Conservation (phyloP, 2,888 invertebrate genomes). For the Drosophila demipolita region DNA sequence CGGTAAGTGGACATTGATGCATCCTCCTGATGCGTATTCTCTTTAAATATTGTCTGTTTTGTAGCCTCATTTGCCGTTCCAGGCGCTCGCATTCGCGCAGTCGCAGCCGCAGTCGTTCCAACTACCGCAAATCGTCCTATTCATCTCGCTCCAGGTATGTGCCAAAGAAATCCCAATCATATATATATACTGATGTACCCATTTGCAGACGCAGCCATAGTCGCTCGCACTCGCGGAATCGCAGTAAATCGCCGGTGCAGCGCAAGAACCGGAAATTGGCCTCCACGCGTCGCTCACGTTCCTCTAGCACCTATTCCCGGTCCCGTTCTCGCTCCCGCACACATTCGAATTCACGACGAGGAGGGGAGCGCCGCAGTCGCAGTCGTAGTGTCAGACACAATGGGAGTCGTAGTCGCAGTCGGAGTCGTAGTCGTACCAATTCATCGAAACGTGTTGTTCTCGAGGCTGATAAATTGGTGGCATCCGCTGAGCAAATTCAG, state of each 20-base stretch:
- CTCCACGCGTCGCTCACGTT: slow-evolving; percentile 83
- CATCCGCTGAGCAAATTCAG: slow-evolving; percentile 82
- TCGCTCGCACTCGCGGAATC: slow-evolving; percentile 80
- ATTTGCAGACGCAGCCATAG: slow-evolving; percentile 77
- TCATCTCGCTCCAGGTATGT: slow-evolving; percentile 76
- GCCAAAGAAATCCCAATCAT: not conserved
- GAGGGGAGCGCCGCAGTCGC: slow-evolving; percentile 51
- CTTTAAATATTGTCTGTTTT: slow-evolving; percentile 3
- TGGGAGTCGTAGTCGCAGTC: slow-evolving; percentile 46
- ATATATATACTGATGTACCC: not conserved
- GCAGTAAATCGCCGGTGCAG: slow-evolving; percentile 66
- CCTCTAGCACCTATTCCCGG: slow-evolving; percentile 76
- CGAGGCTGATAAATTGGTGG: slow-evolving; percentile 81
- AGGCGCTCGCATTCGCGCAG: slow-evolving; percentile 68
- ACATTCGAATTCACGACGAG: slow-evolving; percentile 63
- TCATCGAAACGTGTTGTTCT: slow-evolving; percentile 67
- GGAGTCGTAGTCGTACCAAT: slow-evolving; percentile 53
- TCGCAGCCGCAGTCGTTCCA: slow-evolving; percentile 69
- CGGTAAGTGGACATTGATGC: slow-evolving; percentile 53
- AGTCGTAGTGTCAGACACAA: slow-evolving; percentile 10
- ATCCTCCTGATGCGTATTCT: not conserved
- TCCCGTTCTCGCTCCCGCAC: slow-evolving; percentile 68
- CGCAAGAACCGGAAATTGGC: slow-evolving; percentile 80
- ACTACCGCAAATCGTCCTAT: slow-evolving; percentile 77
- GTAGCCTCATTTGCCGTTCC: slow-evolving; percentile 67